phyloP scores from a whole-genome alignment of 2,888 invertebrate genomes.

The Abscondita cerata region DNA sequence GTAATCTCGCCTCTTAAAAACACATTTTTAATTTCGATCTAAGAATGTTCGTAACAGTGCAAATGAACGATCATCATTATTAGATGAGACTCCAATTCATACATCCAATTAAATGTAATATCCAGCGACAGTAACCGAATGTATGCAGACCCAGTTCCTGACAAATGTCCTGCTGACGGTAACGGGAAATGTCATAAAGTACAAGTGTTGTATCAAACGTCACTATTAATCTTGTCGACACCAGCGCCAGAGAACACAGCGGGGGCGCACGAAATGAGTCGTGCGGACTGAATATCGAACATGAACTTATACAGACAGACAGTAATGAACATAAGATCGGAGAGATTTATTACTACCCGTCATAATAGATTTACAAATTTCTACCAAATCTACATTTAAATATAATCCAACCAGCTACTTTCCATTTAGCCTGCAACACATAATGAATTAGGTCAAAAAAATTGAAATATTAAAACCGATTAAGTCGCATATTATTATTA shows the following conservation, averaged over 20 bases:
- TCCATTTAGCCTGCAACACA: too few relatives aligned
- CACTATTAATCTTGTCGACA: conserved; percentile 48
- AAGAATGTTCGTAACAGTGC: conserved; percentile 1
- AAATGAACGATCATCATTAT: too few relatives aligned
- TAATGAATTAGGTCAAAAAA: too few relatives aligned
- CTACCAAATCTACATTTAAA: neutral
- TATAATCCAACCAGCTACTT: too few relatives aligned
- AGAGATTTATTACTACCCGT: conserved; percentile 30
- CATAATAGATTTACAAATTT: conserved; percentile 20
- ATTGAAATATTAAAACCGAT: too few relatives aligned
- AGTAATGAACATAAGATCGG: conserved; percentile 32
- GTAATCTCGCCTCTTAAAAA: conserved; percentile 47
- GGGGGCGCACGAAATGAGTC: conserved; percentile 33
- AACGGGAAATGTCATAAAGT: conserved; percentile 47
- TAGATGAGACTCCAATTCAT: neutral
- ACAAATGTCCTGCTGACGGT: conserved; percentile 42
- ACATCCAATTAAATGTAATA: conserved; percentile 14
- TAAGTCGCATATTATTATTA: neutral
- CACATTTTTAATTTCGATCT: conserved; percentile 39
- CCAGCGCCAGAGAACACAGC: conserved; percentile 33
- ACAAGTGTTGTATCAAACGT: conserved; percentile 43
- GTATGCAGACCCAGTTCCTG: conserved; percentile 24
- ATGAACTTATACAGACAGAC: conserved; percentile 31
- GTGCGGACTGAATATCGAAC: conserved; percentile 37
- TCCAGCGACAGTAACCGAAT: conserved; percentile 20